Conservation (phyloP, 2,888 invertebrate genomes). For the Hirtodrosophila confusa region DNA sequence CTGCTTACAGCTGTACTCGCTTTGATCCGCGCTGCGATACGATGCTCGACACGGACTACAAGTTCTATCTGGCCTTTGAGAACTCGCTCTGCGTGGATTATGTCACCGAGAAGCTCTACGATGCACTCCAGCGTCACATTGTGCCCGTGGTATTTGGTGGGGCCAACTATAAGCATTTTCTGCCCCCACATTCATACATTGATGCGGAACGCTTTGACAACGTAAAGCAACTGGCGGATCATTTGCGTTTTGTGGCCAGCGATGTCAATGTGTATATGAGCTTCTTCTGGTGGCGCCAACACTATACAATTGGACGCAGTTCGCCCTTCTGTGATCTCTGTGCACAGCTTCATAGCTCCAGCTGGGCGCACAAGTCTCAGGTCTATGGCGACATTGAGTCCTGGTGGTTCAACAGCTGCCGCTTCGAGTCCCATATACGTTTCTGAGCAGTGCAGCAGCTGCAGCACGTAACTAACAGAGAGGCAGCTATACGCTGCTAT, state of each 20-base stretch:
- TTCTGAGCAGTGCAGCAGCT: conserved; percentile 42
- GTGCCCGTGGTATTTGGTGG: conserved; percentile 89
- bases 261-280: conserved; percentile 86
- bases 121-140: conserved; percentile 82
- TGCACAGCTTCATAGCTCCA: conserved; percentile 72
- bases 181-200: conserved; percentile 87
- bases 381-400: conserved; percentile 77
- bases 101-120: conserved; percentile 87
- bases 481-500: conserved; percentile 2
- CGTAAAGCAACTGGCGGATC: conserved; percentile 86
- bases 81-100: conserved; percentile 89
- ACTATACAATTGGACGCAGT: conserved; percentile 83
- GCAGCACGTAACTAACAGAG: conserved; percentile 36
- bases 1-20: conserved; percentile 72
- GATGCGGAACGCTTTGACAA: conserved; percentile 87
- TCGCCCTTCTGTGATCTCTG: conserved; percentile 82
- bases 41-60: conserved; percentile 86
- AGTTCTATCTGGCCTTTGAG: conserved; percentile 89
- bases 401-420: conserved; percentile 82
- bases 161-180: conserved; percentile 86
- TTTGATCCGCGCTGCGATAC: conserved; percentile 80
- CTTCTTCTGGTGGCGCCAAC: conserved; percentile 88
- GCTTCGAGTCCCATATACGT: conserved; percentile 68
- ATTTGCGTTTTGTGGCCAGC: conserved; percentile 83
- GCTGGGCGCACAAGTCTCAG: conserved; percentile 63